Base-by-base conservation (phyloP, 2,797 vertebrate genomes). In the Sebastolobus alascanus region DNA sequence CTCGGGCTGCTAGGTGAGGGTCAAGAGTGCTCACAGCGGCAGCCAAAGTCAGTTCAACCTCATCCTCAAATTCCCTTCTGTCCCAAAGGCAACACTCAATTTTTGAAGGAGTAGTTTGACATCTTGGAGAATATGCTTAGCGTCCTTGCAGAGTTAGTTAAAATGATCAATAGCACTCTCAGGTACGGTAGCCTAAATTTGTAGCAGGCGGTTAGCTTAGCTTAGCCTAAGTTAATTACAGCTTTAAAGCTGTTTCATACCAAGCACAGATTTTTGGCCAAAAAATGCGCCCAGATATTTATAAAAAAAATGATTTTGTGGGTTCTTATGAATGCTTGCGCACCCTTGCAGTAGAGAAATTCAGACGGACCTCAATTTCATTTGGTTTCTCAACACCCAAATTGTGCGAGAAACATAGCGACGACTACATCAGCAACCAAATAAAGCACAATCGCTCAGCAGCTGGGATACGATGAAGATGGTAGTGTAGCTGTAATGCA, bases 1-100 rank as follows among this genome's bases (percentile, higher is more conserved):
- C 84, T 66, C 79, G 14, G 68, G 83, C 71, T 50, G 38, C 75
- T 55, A 2, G 4, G 35, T 25, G 66, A 91, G 65, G 72, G 52
- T 83, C 61, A 56, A 66, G 46, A 80, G 80, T 25, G 38, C 29
- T 77, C 71, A 33, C 33, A 60, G 58, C 69, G 68, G 18, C 55
- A 70, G 67, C 52, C 50, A 52, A 63, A 73, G 60, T 80, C 43
- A 66, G 58, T 38, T 72, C 50, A 16, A 70, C 22, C 56, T 80
- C 65, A 43, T 73, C 25, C 58, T 79, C 22, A 73, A 61, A 82
- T 55, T 20, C 27, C 37, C 56, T 78, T 46, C 25, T 69, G 37
- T 82, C 27, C 58, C 46, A 84, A 55, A 63, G 27, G 33, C 29
- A 75, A 38, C 27, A 5, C 29, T 80, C 18, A 11, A 4, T 55